These are phyloP conservation scores for Drosophila diplacantha DNA, from an alignment of 2,888 invertebrate genomes.

Conservation along the genomic window DNA sequence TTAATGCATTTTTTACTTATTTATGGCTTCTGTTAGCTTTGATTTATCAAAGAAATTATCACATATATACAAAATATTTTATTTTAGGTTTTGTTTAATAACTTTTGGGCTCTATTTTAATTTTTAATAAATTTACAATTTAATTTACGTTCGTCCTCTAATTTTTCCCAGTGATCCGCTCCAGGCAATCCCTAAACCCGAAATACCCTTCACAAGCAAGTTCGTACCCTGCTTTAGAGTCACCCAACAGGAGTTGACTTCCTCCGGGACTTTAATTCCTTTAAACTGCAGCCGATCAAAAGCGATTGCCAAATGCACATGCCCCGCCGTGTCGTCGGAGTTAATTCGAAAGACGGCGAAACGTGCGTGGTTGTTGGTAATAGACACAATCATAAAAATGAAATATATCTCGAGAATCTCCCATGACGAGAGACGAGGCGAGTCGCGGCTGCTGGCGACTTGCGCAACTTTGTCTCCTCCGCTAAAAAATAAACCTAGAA, in stretches of 20 bases:
- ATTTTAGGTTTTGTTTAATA: too few relatives aligned
- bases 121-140: background rate
- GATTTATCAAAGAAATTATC: background rate
- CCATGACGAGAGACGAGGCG: constrained; percentile 60
- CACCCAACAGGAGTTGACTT: background rate
- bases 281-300: constrained; percentile 7
- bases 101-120: too few relatives aligned
- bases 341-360: constrained; percentile 51
- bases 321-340: constrained; percentile 28
- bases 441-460: constrained; percentile 41
- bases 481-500: constrained; percentile 2
- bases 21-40: background rate
- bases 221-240: background rate
- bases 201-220: constrained; percentile 17
- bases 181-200: background rate
- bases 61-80: too few relatives aligned
- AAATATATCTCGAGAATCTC: constrained; percentile 72
- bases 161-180: background rate
- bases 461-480: constrained; percentile 56
- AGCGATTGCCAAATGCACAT: constrained; percentile 21
- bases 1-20: background rate
- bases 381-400: constrained; percentile 73
- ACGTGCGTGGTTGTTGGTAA: constrained; percentile 71
- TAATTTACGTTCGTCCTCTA: rapidly evolving
- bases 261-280: constrained; percentile 1